Percentiles rank a stretch among this genome's conserved stretches.
Evolutionary conservation across 2,888 invertebrate species (phyloP).

Genomic region (Xanthostigma xanthostigma): DNA sequence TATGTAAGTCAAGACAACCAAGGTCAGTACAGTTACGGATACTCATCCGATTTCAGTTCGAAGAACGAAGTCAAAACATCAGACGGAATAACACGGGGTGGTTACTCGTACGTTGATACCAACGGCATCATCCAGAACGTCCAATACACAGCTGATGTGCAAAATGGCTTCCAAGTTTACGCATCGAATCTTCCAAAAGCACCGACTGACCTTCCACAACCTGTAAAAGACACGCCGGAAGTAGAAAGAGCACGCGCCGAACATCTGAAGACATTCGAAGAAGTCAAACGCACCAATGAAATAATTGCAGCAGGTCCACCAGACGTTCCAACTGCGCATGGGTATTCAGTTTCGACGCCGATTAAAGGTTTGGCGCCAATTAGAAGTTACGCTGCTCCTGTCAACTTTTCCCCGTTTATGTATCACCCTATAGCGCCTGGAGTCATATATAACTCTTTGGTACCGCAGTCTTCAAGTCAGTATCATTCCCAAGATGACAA

Average conservation of each 20-base stretch:
- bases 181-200: slow-evolving; percentile 40
- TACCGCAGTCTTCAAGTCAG: slow-evolving; percentile 15
- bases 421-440: too few species aligned
- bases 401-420: too few species aligned
- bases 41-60: slow-evolving; percentile 40
- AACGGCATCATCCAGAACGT: slow-evolving; percentile 42
- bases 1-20: slow-evolving; percentile 45
- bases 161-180: slow-evolving; percentile 42
- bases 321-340: too few species aligned
- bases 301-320: too few species aligned
- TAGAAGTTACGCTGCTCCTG: too few species aligned
- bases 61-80: slow-evolving; percentile 39
- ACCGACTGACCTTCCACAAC: slow-evolving; percentile 25
- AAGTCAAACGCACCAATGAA: slow-evolving; percentile 7
- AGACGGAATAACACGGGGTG: slow-evolving; percentile 44
- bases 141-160: slow-evolving; percentile 38
- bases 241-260: slow-evolving; percentile 23
- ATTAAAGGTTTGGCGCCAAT: too few species aligned
- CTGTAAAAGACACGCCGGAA: slow-evolving; percentile 27
- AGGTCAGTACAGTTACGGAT: slow-evolving; percentile 47
- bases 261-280: slow-evolving; percentile 23
- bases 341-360: too few species aligned
- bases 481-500: slow-evolving; percentile 36
- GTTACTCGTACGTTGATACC: slow-evolving; percentile 44
- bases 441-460: too few species aligned